These are phyloP conservation scores for Cheilosia scutellata DNA, from an alignment of 2,888 invertebrate species.

Conservation along the genomic window DNA sequence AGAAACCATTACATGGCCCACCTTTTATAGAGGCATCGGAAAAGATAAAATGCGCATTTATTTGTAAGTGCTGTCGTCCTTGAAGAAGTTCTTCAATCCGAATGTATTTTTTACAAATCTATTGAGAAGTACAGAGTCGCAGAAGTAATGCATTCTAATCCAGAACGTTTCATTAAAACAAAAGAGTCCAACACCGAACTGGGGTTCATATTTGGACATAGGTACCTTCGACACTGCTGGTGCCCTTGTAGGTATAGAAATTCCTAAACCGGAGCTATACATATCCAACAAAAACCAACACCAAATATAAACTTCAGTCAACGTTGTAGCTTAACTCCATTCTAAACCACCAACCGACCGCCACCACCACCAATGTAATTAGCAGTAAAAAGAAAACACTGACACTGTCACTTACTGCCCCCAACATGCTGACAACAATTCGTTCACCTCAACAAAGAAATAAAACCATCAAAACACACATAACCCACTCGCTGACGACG, in stretches of 20 bases:
- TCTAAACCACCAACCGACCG: background rate
- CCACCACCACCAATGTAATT: slow-evolving; percentile 17
- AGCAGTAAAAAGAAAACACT: slow-evolving; percentile 32
- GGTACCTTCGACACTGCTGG: background rate
- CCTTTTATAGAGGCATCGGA: no score
- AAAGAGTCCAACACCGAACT: background rate
- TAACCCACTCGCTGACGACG: background rate
- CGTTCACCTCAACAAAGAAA: slow-evolving; percentile 52
- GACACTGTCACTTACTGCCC: slow-evolving; percentile 51
- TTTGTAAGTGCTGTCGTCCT: no score
- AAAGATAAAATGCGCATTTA: no score
- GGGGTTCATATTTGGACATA: background rate
- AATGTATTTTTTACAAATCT: no score
- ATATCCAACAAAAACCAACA: background rate
- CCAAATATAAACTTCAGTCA: background rate
- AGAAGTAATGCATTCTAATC: no score
- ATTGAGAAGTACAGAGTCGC: no score
- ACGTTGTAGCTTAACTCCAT: background rate
- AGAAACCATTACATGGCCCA: no score
- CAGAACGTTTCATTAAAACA: background rate
- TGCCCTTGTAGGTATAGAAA: background rate
- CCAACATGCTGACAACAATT: slow-evolving; percentile 43
- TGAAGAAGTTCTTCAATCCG: no score
- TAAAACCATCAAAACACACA: slow-evolving; percentile 27
- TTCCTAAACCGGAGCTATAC: background rate